Conservation (phyloP, 2,888 invertebrate species). For the Tetanocera ferruginea region DNA sequence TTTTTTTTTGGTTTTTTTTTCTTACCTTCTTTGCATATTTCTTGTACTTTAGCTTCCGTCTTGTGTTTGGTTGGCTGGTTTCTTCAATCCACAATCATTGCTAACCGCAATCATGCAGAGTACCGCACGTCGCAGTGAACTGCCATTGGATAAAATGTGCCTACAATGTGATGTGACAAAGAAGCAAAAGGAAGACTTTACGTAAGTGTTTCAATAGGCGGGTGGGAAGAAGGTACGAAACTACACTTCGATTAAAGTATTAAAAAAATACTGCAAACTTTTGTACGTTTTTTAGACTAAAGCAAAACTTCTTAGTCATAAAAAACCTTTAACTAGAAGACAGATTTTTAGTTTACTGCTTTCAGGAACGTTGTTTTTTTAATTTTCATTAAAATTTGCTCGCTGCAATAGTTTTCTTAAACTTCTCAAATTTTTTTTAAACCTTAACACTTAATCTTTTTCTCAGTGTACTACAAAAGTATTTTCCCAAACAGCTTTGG, state of each 20-base stretch:
- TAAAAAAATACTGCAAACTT: too few relatives aligned
- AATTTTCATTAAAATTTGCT: neutral
- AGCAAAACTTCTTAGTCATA: too few relatives aligned
- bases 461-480: neutral
- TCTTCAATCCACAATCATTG: slow-evolving; percentile 97
- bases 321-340: too few relatives aligned
- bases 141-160: slow-evolving; percentile 97
- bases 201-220: slow-evolving; percentile 73
- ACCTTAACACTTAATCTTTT: neutral
- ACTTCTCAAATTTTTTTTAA: neutral
- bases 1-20: neutral
- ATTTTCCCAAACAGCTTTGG: neutral
- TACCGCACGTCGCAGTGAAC: slow-evolving; percentile 90
- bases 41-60: slow-evolving; percentile 80
- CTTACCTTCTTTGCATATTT: neutral
- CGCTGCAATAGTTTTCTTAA: neutral
- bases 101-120: slow-evolving; percentile 98
- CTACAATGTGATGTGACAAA: slow-evolving; percentile 97
- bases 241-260: too few relatives aligned
- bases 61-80: slow-evolving; percentile 96
- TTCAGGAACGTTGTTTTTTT: neutral
- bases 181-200: slow-evolving; percentile 95
- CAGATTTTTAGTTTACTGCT: neutral
- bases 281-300: too few relatives aligned
- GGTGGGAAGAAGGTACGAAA: too few relatives aligned